Base-by-base conservation (phyloP, 2,797 vertebrate genomes). In the Gila robusta region DNA sequence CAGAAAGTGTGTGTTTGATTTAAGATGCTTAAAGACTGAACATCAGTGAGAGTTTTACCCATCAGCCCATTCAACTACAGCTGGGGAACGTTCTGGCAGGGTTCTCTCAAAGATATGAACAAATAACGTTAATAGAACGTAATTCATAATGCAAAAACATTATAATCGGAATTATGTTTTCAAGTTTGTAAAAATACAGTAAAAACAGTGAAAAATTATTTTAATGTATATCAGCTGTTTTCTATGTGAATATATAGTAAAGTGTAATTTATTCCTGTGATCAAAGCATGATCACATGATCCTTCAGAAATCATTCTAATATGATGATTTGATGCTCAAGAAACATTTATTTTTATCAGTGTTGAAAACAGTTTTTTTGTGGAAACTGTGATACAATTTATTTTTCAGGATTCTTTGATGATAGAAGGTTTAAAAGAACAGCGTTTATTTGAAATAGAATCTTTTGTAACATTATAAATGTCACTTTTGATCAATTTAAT, bases 21-120 rank as follows among this genome's bases (percentile, higher is more conserved):
- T 32, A 52, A 76, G 72, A 52, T 0, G 47, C 72, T 76, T 76
- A 52, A 47, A 52, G 72, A 76, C n/a, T 76, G 35, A 49, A 59
- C 23, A 70, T 49, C 6, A 80, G 35, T 28, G n/a, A 73, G 80
- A 73, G 80, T 19, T 66, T 66, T 32, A 21, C 56, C 76, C 39
- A 35, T 74, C 44, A 52, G 44, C 72, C 44, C 44, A 5, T 74
- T n/a, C 9, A 0, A 6, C 59, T 62, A 2, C 59, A 64, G 62
- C 62, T 2, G 5, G 62, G 62, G 47, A 49, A 16, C 4, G 4
- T 49, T 5, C 11, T 4, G 44, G 44, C 11, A 44, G 12, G 11
- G 11, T 47, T 47, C 47, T 5, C 47, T 16, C 47, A 49, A 49
- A 49, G 14, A 49, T 16, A 49, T 49, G 14, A 49, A 49, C 14